These are phyloP conservation scores for Thumatha senex DNA, from an alignment of 2,888 invertebrate species.

Conservation along the genomic window DNA sequence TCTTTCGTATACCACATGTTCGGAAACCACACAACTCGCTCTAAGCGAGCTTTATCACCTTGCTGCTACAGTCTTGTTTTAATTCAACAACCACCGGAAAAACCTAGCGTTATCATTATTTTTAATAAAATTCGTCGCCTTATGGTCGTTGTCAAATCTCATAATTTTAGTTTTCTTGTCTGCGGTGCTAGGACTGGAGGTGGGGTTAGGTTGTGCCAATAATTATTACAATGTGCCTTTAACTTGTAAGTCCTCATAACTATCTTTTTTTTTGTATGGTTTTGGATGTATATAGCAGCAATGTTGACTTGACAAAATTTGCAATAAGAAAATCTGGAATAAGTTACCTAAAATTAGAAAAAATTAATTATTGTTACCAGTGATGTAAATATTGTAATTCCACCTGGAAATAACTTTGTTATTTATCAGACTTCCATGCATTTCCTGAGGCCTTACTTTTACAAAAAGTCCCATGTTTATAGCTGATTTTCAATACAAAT, in stretches of 20 bases:
- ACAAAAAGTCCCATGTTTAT: too few species aligned
- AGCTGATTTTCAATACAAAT: too few species aligned
- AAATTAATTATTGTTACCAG: constrained; percentile 14
- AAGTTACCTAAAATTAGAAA: constrained; percentile 5
- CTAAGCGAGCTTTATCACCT: constrained; percentile 45
- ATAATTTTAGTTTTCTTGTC: constrained; percentile 43
- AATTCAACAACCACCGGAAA: constrained; percentile 30
- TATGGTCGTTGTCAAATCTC: constrained; percentile 24
- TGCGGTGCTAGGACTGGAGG: constrained; percentile 69
- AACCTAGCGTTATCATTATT: constrained; percentile 14
- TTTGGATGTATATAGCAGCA: neutral
- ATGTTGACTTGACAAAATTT: constrained; percentile 30
- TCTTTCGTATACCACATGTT: constrained; percentile 77
- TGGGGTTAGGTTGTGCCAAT: constrained; percentile 64
- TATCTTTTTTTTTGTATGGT: neutral
- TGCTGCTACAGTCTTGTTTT: constrained; percentile 49
- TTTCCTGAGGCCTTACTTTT: too few species aligned
- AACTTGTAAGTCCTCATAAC: neutral
- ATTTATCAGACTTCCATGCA: too few species aligned
- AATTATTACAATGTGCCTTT: neutral
- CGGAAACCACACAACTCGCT: constrained; percentile 57
- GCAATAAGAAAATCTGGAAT: constrained; percentile 6
- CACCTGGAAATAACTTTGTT: too few species aligned
- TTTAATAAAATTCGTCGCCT: constrained; percentile 30
- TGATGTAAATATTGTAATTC: constrained; percentile 3